Evolutionary conservation across 2,888 invertebrate genomes (phyloP), one percentile per base, ranked within the genome.

Genomic region (Encarsia formosa): DNA sequence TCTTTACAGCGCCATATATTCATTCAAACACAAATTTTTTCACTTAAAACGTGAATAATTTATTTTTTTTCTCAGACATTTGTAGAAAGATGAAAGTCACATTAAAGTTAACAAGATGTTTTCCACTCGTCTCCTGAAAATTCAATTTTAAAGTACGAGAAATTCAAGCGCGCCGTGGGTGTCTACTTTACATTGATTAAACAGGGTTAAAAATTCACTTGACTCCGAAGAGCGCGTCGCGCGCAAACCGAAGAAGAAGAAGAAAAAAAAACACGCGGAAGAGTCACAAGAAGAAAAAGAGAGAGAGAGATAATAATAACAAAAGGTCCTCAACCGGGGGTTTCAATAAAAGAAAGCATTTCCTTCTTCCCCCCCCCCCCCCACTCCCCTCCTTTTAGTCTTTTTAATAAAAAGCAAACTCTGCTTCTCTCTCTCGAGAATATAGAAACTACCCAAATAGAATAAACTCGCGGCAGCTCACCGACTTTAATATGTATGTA

Each of bases 401-500:
- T 20, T 16, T 51, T 55, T 55, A 55, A 52, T 56, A 52, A 56
- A 48, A 56, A 45, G 45, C 32, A 49, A 43, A 40, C 40, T 23
- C 31, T 4, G 26, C 16, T 13, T 38, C 19, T 18, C 57, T 54
- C 52, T 50, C 49, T 47, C 57, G 62, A 63, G 65, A 65, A 66
- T 64, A 60, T 65, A 68, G 65, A 67, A 64, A 67, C n/a, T 43
- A 34, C 22, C 26, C 63, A 60, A 11, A 31, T 31, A 31, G 15
- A 31, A 31, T n/a, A 6, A 31, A 6, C 11, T 31, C 4, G 31
- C 4, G 31, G 65, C 58, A 61, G 59, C 49, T 4, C 9, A 58
- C 61, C 52, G 61, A 55, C 68, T 71, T 70, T 71, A 72, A 72
- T 72, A 72, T 72, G 71, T 71, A 72, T 72, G 72, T 71, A 72